phyloP scores from a whole-genome alignment of 1,140 invertebrate species.

The Ruditapes philippinarum region DNA sequence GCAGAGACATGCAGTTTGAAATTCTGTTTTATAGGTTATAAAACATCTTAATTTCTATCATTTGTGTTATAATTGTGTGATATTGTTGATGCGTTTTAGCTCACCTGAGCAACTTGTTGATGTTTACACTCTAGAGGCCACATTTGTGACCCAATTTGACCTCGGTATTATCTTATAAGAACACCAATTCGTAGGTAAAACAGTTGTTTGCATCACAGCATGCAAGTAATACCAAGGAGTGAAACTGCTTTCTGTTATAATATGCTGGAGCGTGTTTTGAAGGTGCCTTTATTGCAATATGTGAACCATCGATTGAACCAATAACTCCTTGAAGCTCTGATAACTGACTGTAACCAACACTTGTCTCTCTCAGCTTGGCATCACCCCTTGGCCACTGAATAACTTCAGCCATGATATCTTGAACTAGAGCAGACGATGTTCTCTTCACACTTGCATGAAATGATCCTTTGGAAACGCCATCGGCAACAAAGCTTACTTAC shows the following conservation, averaged over 20 bases:
- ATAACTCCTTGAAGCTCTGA: background rate
- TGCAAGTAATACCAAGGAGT: background rate
- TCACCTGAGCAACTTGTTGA: too few species aligned
- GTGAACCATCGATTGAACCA: slow-evolving; percentile 12
- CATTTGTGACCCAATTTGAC: too few species aligned
- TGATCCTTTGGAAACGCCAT: background rate
- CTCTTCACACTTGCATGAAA: background rate
- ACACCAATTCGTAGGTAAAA: background rate
- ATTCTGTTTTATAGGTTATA: too few species aligned
- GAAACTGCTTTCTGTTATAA: slow-evolving; percentile 12
- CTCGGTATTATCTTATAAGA: too few species aligned
- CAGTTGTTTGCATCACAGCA: background rate
- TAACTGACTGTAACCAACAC: background rate
- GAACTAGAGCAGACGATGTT: background rate
- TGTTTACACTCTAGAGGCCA: too few species aligned
- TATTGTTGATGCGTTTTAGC: too few species aligned
- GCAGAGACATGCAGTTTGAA: too few species aligned
- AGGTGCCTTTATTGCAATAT: background rate
- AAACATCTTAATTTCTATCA: too few species aligned
- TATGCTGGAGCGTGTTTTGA: background rate
- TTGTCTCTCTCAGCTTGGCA: background rate
- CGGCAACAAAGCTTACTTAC: too few species aligned
- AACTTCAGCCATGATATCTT: background rate
- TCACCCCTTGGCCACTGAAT: background rate
- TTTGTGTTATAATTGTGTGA: too few species aligned